These are phyloP conservation scores for Caenorhabditis auriculariae DNA, from an alignment of 2,888 invertebrate genomes.

Conservation along the genomic window DNA sequence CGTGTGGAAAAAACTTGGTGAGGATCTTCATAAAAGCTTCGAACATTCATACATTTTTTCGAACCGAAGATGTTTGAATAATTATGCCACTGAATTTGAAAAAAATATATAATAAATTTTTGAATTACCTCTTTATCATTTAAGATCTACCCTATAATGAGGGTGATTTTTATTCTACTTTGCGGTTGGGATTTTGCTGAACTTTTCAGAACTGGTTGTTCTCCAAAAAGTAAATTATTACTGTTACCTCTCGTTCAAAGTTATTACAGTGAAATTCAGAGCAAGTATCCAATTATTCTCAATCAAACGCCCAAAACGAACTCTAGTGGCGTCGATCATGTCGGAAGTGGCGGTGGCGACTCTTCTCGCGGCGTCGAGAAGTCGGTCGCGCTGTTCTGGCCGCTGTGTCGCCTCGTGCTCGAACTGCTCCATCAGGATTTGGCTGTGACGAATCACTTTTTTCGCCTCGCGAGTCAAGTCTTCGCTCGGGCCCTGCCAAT, in stretches of 20 bases:
- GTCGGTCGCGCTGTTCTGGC: constrained; percentile 82
- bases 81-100: too few species aligned
- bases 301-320: constrained; percentile 69
- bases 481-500: constrained; percentile 34
- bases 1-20: too few species aligned
- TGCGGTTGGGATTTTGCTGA: neutral
- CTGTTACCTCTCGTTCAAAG: neutral
- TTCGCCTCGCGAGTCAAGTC: constrained; percentile 39
- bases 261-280: neutral
- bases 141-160: too few species aligned
- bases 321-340: constrained; percentile 79
- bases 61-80: too few species aligned
- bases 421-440: constrained; percentile 69
- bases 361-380: constrained; percentile 90
- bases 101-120: too few species aligned
- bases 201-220: neutral
- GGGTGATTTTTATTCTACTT: neutral
- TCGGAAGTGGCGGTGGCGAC: constrained; percentile 91
- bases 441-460: constrained; percentile 66
- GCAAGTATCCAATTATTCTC: neutral
- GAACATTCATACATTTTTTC: too few species aligned
- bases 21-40: too few species aligned
- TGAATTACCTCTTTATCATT: too few species aligned
- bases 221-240: neutral
- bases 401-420: constrained; percentile 81